These are phyloP conservation scores for Gymnoscopelus microlampas DNA, from an alignment of 2,797 vertebrate species.

Conservation along the genomic window DNA sequence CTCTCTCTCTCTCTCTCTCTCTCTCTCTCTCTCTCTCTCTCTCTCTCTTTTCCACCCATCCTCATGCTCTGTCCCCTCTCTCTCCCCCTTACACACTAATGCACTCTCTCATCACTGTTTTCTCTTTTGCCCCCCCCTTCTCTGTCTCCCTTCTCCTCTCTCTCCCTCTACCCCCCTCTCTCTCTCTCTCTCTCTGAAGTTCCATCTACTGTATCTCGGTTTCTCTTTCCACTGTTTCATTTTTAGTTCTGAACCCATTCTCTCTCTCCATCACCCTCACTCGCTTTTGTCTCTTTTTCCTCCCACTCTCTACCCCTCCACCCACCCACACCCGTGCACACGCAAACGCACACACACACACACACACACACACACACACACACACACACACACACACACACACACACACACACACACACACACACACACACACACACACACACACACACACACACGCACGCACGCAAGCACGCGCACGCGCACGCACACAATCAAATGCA, in stretches of 20 bases:
- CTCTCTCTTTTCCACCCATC: neutral
- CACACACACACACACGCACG: too few relatives aligned
- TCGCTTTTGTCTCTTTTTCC: constrained; percentile 21
- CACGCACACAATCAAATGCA: constrained; percentile 34
- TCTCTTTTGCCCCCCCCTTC: constrained; percentile 4
- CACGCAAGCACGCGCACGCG: too few relatives aligned
- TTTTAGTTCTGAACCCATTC: constrained; percentile 39
- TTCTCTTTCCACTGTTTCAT: constrained; percentile 54
- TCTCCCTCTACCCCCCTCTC: constrained; percentile 19
- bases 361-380: too few relatives aligned
- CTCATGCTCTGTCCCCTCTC: constrained; percentile 13
- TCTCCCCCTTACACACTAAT: constrained; percentile 6
- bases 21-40: constrained; percentile 51
- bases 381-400: constrained; percentile 1
- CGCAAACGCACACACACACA: too few relatives aligned
- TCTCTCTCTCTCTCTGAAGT: constrained; percentile 45
- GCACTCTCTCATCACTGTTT: constrained; percentile 17
- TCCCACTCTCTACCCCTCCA: constrained; percentile 34
- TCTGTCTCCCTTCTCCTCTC: constrained; percentile 16
- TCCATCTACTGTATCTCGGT: constrained; percentile 35
- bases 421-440: constrained; percentile 27
- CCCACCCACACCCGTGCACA: constrained; percentile 38
- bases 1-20: constrained; percentile 43
- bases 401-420: neutral
- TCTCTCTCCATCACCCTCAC: constrained; percentile 54